Percentiles rank a stretch among this genome's conserved stretches.
Evolutionary conservation across 2,797 vertebrate species (phyloP).

Genomic region (Gorsachius magnificus): DNA sequence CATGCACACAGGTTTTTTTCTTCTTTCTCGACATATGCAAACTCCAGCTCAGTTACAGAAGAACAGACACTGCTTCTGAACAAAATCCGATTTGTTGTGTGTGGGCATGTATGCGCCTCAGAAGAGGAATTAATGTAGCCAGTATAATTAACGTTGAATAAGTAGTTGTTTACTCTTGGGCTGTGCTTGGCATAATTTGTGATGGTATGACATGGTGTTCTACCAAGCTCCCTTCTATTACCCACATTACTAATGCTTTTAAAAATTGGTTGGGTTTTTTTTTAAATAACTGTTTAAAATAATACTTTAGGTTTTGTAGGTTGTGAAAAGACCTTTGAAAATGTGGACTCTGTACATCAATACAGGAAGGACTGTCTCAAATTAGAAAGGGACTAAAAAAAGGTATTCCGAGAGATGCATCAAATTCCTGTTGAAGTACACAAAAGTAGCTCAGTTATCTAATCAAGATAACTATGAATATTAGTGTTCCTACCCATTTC

Average conservation of each 20-base stretch:
- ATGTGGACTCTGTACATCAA: background rate
- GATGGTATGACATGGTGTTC: background rate
- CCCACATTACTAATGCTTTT: background rate
- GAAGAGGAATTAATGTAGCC: slow-evolving; percentile 5
- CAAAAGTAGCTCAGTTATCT: background rate
- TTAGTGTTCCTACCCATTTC: background rate
- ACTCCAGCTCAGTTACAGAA: background rate
- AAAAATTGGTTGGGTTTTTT: background rate
- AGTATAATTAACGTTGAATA: background rate
- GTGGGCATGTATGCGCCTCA: background rate
- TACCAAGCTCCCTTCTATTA: background rate
- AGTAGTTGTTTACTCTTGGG: background rate
- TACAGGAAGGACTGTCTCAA: background rate
- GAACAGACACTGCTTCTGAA: slow-evolving; percentile 6
- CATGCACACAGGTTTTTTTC: background rate
- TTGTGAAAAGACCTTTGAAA: background rate
- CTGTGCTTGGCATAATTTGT: background rate
- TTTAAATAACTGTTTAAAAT: background rate
- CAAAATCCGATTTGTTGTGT: background rate
- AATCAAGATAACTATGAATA: background rate
- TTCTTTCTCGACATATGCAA: slow-evolving; percentile 7
- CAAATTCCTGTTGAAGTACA: background rate
- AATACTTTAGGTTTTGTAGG: background rate
- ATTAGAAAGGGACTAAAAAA: background rate
- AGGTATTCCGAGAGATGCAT: background rate